phyloP scores from a whole-genome alignment of 2,888 invertebrate species.

The Nemotelus nigrinus region DNA sequence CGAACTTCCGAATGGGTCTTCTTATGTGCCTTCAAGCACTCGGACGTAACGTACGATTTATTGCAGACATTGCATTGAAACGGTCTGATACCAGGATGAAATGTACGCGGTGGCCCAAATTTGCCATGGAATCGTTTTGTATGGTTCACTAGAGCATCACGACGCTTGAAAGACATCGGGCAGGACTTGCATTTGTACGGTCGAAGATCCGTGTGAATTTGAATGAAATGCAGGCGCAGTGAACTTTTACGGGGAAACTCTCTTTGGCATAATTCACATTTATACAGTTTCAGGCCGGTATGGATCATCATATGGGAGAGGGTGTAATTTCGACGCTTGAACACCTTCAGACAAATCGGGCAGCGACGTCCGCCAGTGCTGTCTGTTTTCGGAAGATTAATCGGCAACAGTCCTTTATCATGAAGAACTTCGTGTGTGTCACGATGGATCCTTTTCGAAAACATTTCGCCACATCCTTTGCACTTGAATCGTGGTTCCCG shows the following conservation, averaged over 20 bases:
- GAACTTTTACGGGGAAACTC: constrained; percentile 30
- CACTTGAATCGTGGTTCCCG: constrained; percentile 15
- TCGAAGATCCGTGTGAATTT: constrained; percentile 25
- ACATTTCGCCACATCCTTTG: constrained; percentile 28
- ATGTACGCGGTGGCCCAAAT: constrained; percentile 31
- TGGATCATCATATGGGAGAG: constrained; percentile 38
- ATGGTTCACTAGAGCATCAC: constrained; percentile 20
- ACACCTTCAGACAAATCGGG: constrained; percentile 26
- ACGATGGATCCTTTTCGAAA: background rate
- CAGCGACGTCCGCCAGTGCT: constrained; percentile 17
- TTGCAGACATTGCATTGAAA: constrained; percentile 32
- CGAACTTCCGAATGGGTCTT: constrained; percentile 21
- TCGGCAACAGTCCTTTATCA: constrained; percentile 16
- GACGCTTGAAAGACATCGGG: constrained; percentile 16
- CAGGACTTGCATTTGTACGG: constrained; percentile 35
- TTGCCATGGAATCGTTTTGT: constrained; percentile 32
- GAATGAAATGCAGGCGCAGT: constrained; percentile 16
- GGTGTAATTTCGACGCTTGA: constrained; percentile 32
- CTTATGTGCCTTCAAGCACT: constrained; percentile 32
- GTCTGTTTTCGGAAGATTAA: constrained; percentile 1
- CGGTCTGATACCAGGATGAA: constrained; percentile 27
- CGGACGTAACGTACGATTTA: constrained; percentile 27
- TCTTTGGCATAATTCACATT: constrained; percentile 27
- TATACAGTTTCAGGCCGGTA: constrained; percentile 15
- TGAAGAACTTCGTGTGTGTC: constrained; percentile 30